Conservation (phyloP, 2,888 invertebrate genomes). For the Isoperla grammatica region DNA sequence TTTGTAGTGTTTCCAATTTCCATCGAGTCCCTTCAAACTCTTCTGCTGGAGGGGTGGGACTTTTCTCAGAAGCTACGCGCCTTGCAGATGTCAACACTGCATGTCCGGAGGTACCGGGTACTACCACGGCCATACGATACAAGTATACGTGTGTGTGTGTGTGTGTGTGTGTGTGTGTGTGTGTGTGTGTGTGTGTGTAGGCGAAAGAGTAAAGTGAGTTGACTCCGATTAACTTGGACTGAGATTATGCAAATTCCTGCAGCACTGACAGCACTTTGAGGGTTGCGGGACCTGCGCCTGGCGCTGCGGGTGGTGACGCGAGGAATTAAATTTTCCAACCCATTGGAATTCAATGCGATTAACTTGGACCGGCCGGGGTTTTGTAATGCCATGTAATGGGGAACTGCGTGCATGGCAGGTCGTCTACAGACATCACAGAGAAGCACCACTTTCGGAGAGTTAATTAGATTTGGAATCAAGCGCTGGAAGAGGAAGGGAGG, state of each 20-base stretch:
- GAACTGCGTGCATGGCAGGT: conserved; percentile 13
- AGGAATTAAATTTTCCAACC: conserved; percentile 48
- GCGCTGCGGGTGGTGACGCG: conserved; percentile 31
- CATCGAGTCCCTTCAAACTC: no score
- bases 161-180: not conserved
- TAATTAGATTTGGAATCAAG: conserved; percentile 31
- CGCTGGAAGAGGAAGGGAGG: conserved; percentile 25
- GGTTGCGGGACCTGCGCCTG: conserved; percentile 21
- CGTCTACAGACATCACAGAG: conserved; percentile 12
- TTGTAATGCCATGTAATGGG: conserved; percentile 26
- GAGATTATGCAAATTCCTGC: conserved; percentile 30
- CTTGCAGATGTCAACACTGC: no score
- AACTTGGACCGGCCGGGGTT: conserved; percentile 31
- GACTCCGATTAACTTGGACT: not conserved
- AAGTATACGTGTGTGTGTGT: not conserved
- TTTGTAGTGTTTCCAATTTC: no score
- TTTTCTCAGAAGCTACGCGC: no score
- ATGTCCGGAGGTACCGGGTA: no score
- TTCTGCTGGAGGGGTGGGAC: no score
- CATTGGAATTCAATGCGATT: conserved; percentile 50
- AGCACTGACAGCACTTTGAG: conserved; percentile 22
- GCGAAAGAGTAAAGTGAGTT: not conserved
- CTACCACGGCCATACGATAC: not conserved
- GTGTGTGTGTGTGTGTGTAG: no score
- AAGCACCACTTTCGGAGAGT: conserved; percentile 26